phyloP scores from a whole-genome alignment of 2,113 vertebrate genomes.

The Manacus vitellinus region DNA sequence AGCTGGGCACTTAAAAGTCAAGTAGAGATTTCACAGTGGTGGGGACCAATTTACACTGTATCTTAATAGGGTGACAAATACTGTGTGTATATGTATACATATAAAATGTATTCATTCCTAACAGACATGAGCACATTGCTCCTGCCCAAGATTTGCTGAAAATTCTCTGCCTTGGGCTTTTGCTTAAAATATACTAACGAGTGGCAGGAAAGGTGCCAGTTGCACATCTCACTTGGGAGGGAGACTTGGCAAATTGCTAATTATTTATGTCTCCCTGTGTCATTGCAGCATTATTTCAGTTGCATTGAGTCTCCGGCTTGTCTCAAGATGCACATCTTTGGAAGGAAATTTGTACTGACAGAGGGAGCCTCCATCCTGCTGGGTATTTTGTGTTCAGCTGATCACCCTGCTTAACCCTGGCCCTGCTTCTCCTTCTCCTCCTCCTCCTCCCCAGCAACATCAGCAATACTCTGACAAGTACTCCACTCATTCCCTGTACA shows the following conservation, averaged over 20 bases:
- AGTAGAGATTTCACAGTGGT: background rate
- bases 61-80: background rate
- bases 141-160: background rate
- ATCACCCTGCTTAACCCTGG: background rate
- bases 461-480: background rate
- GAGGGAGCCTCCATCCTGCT: background rate
- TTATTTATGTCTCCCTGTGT: background rate
- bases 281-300: background rate
- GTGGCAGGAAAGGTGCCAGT: background rate
- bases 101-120: background rate
- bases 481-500: background rate
- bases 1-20: rapidly evolving
- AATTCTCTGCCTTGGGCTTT: background rate
- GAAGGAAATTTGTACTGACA: background rate
- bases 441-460: background rate
- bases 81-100: rapidly evolving
- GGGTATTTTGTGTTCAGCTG: rapidly evolving
- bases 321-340: background rate
- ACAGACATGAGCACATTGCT: background rate
- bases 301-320: background rate
- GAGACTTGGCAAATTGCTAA: background rate
- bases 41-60: background rate
- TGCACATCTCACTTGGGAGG: background rate
- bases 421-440: background rate
- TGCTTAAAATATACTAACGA: background rate